Evolutionary conservation across 2,797 vertebrate genomes (phyloP).

Genomic region (Atherinosoma microstoma): DNA sequence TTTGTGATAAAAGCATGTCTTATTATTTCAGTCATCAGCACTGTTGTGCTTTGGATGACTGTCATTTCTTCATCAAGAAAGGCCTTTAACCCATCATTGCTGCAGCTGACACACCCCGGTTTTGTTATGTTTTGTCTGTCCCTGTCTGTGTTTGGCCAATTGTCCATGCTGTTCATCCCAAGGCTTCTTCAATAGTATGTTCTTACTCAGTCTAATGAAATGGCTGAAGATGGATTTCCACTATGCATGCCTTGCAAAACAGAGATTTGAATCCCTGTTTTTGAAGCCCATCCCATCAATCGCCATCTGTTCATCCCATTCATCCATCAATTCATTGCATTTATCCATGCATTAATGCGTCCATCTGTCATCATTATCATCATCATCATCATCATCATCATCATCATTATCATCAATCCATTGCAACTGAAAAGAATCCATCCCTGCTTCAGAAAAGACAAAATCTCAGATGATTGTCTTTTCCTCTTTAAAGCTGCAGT

Average conservation of each 20-base stretch:
- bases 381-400: slow-evolving; percentile 20
- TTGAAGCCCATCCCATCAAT: slow-evolving; percentile 49
- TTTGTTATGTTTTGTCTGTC: slow-evolving; percentile 52
- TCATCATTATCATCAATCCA: slow-evolving; percentile 46
- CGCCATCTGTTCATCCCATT: slow-evolving; percentile 52
- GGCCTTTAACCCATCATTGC: slow-evolving; percentile 62
- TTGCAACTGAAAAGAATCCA: slow-evolving; percentile 44
- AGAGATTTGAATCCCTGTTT: slow-evolving; percentile 56
- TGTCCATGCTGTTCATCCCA: slow-evolving; percentile 47
- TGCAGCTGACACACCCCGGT: slow-evolving; percentile 46
- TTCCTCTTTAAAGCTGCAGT: slow-evolving; percentile 79
- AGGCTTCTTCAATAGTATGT: slow-evolving; percentile 56
- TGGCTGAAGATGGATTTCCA: slow-evolving; percentile 58
- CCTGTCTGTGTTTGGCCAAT: slow-evolving; percentile 43
- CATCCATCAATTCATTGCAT: slow-evolving; percentile 56
- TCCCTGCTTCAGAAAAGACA: slow-evolving; percentile 73
- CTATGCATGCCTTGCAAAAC: slow-evolving; percentile 70
- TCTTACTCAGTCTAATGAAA: slow-evolving; percentile 32
- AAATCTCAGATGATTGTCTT: slow-evolving; percentile 64
- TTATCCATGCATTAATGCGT: slow-evolving; percentile 51
- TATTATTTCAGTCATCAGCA: slow-evolving; percentile 56
- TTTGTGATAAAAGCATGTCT: slow-evolving; percentile 71
- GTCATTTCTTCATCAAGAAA: slow-evolving; percentile 67
- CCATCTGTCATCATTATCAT: slow-evolving; percentile 45
- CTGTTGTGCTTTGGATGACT: slow-evolving; percentile 57